Evolutionary conservation across 2,113 vertebrate genomes (phyloP).

Genomic region (Sakesphorus luctuosus): DNA sequence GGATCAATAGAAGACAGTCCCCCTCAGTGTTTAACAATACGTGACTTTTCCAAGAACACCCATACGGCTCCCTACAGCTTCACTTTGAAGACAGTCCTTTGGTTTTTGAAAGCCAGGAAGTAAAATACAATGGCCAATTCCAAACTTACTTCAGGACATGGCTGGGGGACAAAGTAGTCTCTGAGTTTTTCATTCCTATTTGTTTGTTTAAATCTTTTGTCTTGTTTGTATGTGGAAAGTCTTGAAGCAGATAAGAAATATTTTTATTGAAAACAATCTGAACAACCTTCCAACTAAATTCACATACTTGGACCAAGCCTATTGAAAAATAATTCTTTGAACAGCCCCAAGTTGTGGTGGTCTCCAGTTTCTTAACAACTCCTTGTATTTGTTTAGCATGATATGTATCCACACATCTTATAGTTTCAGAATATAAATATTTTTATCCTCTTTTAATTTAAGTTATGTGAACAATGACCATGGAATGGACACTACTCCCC

Average conservation of each 20-base stretch:
- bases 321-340: neutral
- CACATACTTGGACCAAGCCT: neutral
- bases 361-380: neutral
- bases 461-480: neutral
- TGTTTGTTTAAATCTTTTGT: constrained; percentile 6
- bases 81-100: constrained; percentile 33
- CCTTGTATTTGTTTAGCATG: neutral
- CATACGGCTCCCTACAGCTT: constrained; percentile 9
- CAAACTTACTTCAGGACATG: neutral
- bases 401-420: neutral
- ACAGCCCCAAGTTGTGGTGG: neutral
- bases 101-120: constrained; percentile 14
- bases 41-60: neutral
- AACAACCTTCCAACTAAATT: neutral
- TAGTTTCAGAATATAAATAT: neutral
- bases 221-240: neutral
- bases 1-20: neutral
- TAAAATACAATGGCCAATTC: constrained; percentile 36
- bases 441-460: neutral
- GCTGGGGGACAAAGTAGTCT: neutral
- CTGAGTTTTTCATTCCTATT: neutral
- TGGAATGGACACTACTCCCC: neutral
- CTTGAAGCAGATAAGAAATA: constrained; percentile 19
- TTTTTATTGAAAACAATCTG: neutral
- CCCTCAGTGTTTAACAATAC: neutral